Percentiles rank a stretch among this genome's conserved stretches.
Conservation (phyloP, 2,888 invertebrate species). For the Reticulitermes lucifugus region DNA sequence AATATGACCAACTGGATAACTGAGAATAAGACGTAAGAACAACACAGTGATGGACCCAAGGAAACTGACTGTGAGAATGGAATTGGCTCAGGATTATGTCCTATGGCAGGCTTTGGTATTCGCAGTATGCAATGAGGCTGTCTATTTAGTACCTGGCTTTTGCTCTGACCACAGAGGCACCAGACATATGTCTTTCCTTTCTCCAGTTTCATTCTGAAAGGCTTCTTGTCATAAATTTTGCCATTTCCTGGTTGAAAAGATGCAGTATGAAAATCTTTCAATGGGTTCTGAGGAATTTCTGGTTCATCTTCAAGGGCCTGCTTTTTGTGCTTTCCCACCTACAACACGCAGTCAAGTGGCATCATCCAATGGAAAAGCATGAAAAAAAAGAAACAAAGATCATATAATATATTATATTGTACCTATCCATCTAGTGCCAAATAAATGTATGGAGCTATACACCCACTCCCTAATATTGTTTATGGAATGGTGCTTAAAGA, state of each 20-base stretch:
- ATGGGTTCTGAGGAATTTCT: constrained; percentile 75
- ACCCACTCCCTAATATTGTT: not conserved
- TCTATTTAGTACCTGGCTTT: constrained; percentile 70
- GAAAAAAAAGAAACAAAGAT: not conserved
- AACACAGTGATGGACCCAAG: too few relatives aligned
- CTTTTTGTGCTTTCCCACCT: not conserved
- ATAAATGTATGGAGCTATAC: not conserved
- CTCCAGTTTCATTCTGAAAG: constrained; percentile 81
- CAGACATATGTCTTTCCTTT: constrained; percentile 84
- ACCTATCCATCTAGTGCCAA: not conserved
- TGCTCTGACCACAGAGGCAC: constrained; percentile 96
- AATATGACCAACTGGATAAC: too few relatives aligned
- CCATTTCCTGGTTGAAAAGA: constrained; percentile 78
- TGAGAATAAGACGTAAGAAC: too few relatives aligned
- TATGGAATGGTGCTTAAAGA: not conserved
- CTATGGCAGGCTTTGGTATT: too few relatives aligned
- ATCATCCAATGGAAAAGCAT: not conserved
- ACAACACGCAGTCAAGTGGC: not conserved
- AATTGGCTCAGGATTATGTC: too few relatives aligned
- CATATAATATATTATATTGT: not conserved
- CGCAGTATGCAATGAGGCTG: too few relatives aligned
- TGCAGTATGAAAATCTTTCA: constrained; percentile 72
- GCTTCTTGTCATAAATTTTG: constrained; percentile 86
- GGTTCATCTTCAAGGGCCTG: constrained; percentile 13
- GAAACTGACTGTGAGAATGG: too few relatives aligned